Base-by-base conservation (phyloP, 1,140 invertebrate genomes). In the Akabosia matsudoensis region DNA sequence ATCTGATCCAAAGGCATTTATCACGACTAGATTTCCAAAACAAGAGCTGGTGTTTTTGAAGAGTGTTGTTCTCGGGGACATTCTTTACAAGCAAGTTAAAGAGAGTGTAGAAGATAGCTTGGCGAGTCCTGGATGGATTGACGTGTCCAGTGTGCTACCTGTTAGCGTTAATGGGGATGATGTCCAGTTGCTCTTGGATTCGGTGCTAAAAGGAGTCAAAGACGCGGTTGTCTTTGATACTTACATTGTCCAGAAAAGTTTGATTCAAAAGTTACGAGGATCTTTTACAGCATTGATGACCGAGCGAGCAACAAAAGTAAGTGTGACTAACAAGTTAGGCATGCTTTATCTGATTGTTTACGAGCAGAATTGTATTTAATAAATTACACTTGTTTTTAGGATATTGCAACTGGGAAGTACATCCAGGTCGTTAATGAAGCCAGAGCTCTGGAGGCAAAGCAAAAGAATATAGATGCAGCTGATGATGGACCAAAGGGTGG, bases 131-230 rank as follows among this genome's bases (percentile, higher is more conserved):
- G 80, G 80, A 7, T 81, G 75, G 75, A 74, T 79, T 82, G 74
- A 83, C 84, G 84, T 84, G 81, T 33, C 45, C 10, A 37, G 73
- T 37, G 85, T 93, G 64, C 83, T 97, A 56, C 95, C 95, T 26
- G 92, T 92, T 14, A 88, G 94, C 61, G 90, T 96, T 77, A 90
- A 89, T 74, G 86, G 90, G 74, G 86, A 90, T 76, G 95, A 97
- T 86, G 90, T 91, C 37, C 88, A 90, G 80, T 88, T 90, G 80
- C 84, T 97, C 14, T 85, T 96, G 33, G 88, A 90, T 77, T 85
- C 87, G 71, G 86, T 92, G 16, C 83, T 92, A 28, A 54, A 61
- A 28, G 54, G 30, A 1, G 77, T 79, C 24, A 76, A 86, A n/a
- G 73, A 80, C 64, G 61, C 52, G 0, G 54, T 64, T 1, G 87